Evolutionary conservation across 2,888 invertebrate species (phyloP).

Genomic region (Rhogogaster chlorosoma): DNA sequence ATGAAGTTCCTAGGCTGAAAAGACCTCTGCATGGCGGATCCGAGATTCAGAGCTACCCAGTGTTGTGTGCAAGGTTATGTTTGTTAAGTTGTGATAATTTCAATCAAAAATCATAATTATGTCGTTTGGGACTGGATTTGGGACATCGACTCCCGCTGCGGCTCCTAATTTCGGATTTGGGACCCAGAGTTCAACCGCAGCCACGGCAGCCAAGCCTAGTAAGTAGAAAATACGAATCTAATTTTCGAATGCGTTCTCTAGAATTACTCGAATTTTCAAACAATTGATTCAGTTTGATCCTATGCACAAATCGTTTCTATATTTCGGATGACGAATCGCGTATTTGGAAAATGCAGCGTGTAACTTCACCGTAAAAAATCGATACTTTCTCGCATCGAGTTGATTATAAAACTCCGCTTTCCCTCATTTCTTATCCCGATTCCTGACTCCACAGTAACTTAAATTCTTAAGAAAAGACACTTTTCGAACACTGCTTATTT

Average conservation of each 20-base stretch:
- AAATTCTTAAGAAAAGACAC: background rate
- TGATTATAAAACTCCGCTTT: background rate
- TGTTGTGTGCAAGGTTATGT: constrained; percentile 20
- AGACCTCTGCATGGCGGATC: background rate
- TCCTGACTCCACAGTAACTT: background rate
- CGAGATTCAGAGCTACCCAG: constrained; percentile 27
- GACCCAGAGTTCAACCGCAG: constrained; percentile 71
- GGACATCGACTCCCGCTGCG: constrained; percentile 79
- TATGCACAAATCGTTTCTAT: background rate
- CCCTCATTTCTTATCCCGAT: too few relatives aligned
- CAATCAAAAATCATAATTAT: constrained; percentile 58
- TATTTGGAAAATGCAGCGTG: background rate
- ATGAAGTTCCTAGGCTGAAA: too few relatives aligned
- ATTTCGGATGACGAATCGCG: background rate
- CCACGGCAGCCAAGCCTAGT: constrained; percentile 75
- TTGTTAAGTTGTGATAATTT: constrained; percentile 5
- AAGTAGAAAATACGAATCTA: constrained; percentile 52
- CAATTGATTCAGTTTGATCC: background rate
- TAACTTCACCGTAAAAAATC: background rate
- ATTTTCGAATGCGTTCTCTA: constrained; percentile 11
- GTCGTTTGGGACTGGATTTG: constrained; percentile 76
- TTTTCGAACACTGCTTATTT: background rate
- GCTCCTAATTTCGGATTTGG: constrained; percentile 78
- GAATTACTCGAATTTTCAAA: background rate
- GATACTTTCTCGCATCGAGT: background rate